These are phyloP conservation scores for Habroteleia sp. DNA, from an alignment of 2,888 invertebrate genomes.

Conservation along the genomic window DNA sequence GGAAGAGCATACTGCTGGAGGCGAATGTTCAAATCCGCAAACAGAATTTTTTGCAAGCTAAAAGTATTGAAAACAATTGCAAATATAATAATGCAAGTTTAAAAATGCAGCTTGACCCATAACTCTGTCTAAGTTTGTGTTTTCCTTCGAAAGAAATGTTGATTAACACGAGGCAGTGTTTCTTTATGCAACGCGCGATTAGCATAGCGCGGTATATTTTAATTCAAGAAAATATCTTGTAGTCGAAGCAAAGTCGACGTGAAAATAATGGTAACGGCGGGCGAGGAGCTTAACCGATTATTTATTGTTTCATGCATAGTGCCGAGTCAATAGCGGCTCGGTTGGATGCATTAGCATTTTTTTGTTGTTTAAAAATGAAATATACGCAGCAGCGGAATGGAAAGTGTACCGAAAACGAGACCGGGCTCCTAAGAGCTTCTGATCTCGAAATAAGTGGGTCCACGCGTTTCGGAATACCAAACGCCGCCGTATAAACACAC, in stretches of 20 bases:
- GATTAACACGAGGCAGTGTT: conserved; percentile 15
- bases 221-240: conserved; percentile 60
- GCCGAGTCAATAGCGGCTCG: conserved; percentile 73
- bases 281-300: conserved; percentile 75
- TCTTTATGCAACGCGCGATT: conserved; percentile 35
- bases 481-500: conserved; percentile 67
- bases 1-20: no score
- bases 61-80: no score
- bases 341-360: conserved; percentile 80
- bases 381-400: conserved; percentile 75
- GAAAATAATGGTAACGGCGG: conserved; percentile 73
- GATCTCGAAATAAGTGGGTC: conserved; percentile 81
- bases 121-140: no score
- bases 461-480: conserved; percentile 79
- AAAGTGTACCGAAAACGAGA: conserved; percentile 71
- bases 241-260: conserved; percentile 69
- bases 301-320: conserved; percentile 78
- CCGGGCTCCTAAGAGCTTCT: conserved; percentile 68
- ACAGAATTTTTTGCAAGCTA: no score
- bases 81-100: no score
- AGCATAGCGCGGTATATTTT: conserved; percentile 51
- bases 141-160: conserved; percentile 13
- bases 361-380: conserved; percentile 82
- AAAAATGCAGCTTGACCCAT: not conserved
- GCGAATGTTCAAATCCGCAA: no score